These are phyloP conservation scores for Ptychadena robeensis DNA, from an alignment of 2,797 vertebrate genomes.

Conservation along the genomic window DNA sequence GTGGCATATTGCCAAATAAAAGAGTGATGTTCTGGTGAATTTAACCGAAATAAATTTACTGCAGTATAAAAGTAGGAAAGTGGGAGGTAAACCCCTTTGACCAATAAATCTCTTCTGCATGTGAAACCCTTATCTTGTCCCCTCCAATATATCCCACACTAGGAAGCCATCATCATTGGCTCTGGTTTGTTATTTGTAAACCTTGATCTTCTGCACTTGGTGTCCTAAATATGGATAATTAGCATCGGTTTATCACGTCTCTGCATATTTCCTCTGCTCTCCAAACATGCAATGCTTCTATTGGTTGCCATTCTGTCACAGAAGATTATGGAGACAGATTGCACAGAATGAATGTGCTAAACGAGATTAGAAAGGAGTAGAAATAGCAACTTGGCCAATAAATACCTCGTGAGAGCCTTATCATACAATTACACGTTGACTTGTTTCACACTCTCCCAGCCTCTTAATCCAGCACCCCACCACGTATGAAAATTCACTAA, in stretches of 20 bases:
- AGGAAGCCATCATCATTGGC: slow-evolving; percentile 87
- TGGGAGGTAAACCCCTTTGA: slow-evolving; percentile 87
- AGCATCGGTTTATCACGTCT: slow-evolving; percentile 99
- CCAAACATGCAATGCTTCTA: slow-evolving; percentile 88
- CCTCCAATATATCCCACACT: slow-evolving; percentile 87
- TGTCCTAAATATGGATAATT: slow-evolving; percentile 99
- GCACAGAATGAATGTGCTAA: slow-evolving; percentile 97
- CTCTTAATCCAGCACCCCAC: slow-evolving; percentile 98
- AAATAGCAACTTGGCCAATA: slow-evolving; percentile 98
- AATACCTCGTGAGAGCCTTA: slow-evolving; percentile 99
- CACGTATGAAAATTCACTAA: slow-evolving; percentile 89
- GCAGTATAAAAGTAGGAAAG: slow-evolving; percentile 80
- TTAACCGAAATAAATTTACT: slow-evolving; percentile 89
- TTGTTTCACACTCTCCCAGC: slow-evolving; percentile 98
- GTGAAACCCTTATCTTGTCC: slow-evolving; percentile 91
- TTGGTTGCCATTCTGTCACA: slow-evolving; percentile 97
- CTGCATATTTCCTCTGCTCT: slow-evolving; percentile 96
- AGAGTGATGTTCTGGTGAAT: slow-evolving; percentile 91
- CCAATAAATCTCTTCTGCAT: slow-evolving; percentile 91
- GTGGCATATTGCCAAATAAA: slow-evolving; percentile 87
- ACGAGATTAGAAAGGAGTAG: slow-evolving; percentile 99
- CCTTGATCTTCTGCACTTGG: slow-evolving; percentile 96
- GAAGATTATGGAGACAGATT: slow-evolving; percentile 99
- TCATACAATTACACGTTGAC: slow-evolving; percentile 99
- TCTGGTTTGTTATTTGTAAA: slow-evolving; percentile 90